phyloP scores from a whole-genome alignment of 2,888 invertebrate genomes.

The Dasypolia templi region DNA sequence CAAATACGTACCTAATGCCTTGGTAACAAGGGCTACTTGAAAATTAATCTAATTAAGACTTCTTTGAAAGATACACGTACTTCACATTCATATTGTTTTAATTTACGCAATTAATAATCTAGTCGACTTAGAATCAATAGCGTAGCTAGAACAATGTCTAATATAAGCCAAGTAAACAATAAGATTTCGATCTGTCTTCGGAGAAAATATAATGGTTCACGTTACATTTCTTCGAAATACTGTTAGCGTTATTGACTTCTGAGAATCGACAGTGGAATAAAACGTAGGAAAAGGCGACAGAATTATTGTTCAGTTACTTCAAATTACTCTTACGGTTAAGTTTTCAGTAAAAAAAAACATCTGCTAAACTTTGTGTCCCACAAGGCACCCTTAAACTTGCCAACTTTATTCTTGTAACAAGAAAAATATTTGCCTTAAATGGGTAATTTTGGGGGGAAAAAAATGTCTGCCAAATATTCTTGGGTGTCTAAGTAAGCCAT shows the following conservation, averaged over 20 bases:
- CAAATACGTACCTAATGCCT: constrained; percentile 7
- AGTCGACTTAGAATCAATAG: constrained; percentile 27
- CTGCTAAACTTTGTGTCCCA: constrained; percentile 12
- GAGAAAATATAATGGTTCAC: constrained; percentile 50
- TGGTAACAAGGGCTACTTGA: background rate
- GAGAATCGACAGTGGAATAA: constrained; percentile 22
- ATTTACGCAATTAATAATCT: constrained; percentile 1
- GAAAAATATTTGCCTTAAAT: constrained; percentile 25
- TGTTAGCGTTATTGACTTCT: constrained; percentile 37
- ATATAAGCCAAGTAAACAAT: constrained; percentile 40
- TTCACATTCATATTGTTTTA: constrained; percentile 1
- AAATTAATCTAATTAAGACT: background rate
- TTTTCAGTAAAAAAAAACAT: constrained; percentile 30
- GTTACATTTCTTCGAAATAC: constrained; percentile 44
- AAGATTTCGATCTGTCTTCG: constrained; percentile 40
- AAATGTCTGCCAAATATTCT: constrained; percentile 26
- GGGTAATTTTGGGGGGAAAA: background rate
- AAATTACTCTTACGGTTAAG: constrained; percentile 25
- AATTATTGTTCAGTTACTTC: constrained; percentile 33
- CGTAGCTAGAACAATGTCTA: constrained; percentile 23
- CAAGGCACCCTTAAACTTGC: constrained; percentile 11
- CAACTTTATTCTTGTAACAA: constrained; percentile 27
- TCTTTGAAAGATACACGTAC: background rate
- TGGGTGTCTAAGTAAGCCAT: constrained; percentile 25
- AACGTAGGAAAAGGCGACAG: constrained; percentile 24